A percentile compares a stretch with the other conserved stretches of the same genome.
phyloP scores from a whole-genome alignment of 2,113 vertebrate genomes.

The Neodon shergylaensis region DNA sequence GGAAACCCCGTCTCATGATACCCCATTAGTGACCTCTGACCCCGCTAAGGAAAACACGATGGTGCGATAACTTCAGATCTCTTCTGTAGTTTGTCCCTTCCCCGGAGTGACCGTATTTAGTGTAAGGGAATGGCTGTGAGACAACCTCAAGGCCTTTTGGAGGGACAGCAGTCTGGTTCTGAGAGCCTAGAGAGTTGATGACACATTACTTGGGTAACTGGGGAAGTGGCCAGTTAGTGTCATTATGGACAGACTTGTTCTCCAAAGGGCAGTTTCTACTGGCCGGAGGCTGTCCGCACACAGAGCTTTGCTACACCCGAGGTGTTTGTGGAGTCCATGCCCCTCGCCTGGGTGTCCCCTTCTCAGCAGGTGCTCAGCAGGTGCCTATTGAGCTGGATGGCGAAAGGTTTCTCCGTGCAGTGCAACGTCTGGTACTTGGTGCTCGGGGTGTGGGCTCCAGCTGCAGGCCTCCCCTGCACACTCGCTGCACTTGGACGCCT shows the following conservation, averaged over 20 bases:
- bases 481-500: background rate
- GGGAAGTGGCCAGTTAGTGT: no score
- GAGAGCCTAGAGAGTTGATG: no score
- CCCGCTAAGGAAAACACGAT: background rate
- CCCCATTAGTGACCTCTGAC: background rate
- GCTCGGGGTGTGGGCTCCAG: constrained; percentile 42
- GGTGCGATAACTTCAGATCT: background rate
- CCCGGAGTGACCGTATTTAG: accelerated
- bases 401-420: background rate
- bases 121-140: accelerated
- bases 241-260: background rate
- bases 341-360: accelerated
- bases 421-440: constrained; percentile 20
- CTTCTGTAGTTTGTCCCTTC: background rate
- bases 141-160: background rate
- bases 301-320: constrained; percentile 28
- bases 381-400: constrained; percentile 34
- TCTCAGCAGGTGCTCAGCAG: constrained; percentile 46
- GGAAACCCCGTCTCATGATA: background rate
- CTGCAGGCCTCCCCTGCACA: background rate
- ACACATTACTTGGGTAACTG: background rate
- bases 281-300: background rate
- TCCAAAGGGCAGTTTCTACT: constrained; percentile 18
- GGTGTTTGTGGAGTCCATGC: background rate
- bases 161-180: background rate